Evolutionary conservation across 2,797 vertebrate species (phyloP).

Genomic region (Clarias platycephalus): DNA sequence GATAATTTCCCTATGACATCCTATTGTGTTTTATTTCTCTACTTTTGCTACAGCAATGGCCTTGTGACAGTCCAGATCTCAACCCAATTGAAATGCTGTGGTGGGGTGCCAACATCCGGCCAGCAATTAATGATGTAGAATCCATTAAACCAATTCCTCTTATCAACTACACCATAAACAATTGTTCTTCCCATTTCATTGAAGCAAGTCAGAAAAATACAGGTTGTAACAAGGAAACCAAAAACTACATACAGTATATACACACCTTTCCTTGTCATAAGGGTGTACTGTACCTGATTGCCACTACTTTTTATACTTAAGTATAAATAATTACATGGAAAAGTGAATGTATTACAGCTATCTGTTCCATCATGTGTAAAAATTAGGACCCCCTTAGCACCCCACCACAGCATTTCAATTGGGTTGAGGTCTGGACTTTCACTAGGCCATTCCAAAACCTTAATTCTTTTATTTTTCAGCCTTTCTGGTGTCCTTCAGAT

Average conservation of each 20-base stretch:
- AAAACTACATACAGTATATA: background rate
- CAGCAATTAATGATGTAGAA: background rate
- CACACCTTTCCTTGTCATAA: background rate
- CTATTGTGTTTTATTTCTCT: background rate
- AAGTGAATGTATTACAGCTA: background rate
- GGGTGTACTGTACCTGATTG: background rate
- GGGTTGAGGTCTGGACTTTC: no score
- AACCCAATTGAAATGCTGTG: no score
- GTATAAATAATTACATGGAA: background rate
- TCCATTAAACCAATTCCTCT: background rate
- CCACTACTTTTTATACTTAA: background rate
- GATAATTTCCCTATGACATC: background rate
- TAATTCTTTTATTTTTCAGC: no score
- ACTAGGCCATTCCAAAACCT: no score
- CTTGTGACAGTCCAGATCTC: no score
- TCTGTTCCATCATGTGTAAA: no score
- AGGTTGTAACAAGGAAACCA: background rate
- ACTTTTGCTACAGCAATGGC: background rate
- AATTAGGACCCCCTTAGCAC: no score
- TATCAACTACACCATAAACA: background rate
- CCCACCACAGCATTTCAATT: no score
- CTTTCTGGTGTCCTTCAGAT: no score
- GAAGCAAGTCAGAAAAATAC: background rate
- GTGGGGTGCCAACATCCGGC: background rate
- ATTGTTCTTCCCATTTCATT: background rate